These are phyloP conservation scores for Platalea minor DNA, from an alignment of 2,797 vertebrate genomes.

Conservation along the genomic window DNA sequence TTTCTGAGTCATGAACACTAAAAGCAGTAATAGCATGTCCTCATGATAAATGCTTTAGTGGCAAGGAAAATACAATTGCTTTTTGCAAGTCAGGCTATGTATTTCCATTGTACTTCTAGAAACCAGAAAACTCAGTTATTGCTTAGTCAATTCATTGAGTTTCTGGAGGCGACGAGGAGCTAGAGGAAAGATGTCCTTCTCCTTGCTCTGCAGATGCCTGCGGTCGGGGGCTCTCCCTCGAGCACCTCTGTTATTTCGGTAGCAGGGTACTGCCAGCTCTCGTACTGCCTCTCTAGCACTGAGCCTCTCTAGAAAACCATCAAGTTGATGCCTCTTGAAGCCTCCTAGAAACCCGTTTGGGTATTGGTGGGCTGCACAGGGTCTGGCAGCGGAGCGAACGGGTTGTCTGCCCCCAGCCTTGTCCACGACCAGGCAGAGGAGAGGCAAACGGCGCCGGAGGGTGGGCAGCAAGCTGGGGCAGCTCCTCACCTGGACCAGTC, in stretches of 20 bases:
- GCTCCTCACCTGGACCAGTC: neutral
- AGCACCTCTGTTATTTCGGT: neutral
- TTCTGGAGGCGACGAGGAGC: neutral
- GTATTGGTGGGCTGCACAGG: neutral
- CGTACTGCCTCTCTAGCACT: neutral
- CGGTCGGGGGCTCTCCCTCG: fast-evolving
- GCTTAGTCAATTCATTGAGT: neutral
- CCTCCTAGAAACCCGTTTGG: neutral
- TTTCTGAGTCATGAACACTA: neutral
- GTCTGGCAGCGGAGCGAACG: neutral
- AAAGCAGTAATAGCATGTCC: neutral
- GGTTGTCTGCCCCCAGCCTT: fast-evolving
- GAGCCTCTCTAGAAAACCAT: neutral
- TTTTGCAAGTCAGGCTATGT: neutral
- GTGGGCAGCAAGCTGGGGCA: neutral
- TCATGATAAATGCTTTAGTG: neutral
- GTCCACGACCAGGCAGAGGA: neutral
- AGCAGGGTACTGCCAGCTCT: neutral
- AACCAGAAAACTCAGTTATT: neutral
- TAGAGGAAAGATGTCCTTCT: neutral
- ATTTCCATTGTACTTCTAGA: neutral
- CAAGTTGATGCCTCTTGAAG: neutral
- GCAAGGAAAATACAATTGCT: neutral
- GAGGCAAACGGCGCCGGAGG: neutral
- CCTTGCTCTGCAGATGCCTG: neutral